Conservation (phyloP, 2,888 invertebrate species). For the Cyaniris semiargus region DNA sequence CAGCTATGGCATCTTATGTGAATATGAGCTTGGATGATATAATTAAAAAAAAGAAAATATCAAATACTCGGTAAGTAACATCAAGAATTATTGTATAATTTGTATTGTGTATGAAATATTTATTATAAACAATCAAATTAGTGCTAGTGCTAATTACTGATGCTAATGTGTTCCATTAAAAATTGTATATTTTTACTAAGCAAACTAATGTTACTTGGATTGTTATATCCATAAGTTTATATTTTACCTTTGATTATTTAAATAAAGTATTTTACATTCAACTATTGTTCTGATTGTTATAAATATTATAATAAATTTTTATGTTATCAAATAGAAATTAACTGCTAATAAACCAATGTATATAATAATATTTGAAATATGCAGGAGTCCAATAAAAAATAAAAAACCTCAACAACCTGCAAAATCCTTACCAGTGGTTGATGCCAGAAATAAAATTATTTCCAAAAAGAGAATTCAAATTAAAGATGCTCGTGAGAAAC, state of each 20-base stretch:
- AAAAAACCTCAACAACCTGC: conserved; percentile 44
- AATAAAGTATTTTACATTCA: not conserved
- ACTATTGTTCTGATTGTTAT: conserved; percentile 1
- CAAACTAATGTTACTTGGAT: not conserved
- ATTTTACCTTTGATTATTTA: no score
- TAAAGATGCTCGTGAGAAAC: conserved; percentile 89
- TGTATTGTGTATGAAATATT: no score
- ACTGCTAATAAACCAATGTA: not conserved
- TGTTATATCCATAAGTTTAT: not conserved
- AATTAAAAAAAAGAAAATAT: conserved; percentile 66
- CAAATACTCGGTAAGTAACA: conserved; percentile 50
- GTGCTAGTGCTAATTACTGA: not conserved
- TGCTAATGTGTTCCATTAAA: not conserved
- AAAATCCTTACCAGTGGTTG: conserved; percentile 54
- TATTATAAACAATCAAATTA: not conserved
- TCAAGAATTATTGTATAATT: not conserved
- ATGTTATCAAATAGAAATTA: not conserved
- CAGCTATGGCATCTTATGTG: conserved; percentile 60
- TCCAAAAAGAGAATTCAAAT: conserved; percentile 88
- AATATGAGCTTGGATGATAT: conserved; percentile 77
- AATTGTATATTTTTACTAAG: not conserved
- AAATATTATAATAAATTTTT: not conserved
- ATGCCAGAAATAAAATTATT: conserved; percentile 89
- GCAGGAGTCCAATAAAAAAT: conserved; percentile 42
- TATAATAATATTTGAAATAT: not conserved